Conservation (phyloP, 2,888 invertebrate species). For the Diadegma fenestrale region DNA sequence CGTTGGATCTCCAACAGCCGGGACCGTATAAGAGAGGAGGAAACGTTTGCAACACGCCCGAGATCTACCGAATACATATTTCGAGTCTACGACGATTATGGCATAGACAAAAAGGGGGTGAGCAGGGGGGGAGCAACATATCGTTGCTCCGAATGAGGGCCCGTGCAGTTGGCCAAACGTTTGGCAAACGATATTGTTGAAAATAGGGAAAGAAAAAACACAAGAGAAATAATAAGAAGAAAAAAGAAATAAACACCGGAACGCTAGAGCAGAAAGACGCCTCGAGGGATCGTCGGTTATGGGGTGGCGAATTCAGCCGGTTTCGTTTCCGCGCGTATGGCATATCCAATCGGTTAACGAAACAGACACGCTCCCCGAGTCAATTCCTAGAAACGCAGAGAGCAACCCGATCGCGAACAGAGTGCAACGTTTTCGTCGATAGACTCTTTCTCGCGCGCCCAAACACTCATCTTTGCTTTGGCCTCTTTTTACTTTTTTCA, state of each 20-base stretch:
- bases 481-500: not conserved
- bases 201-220: not conserved
- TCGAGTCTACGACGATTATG: slow-evolving; percentile 63
- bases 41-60: slow-evolving; percentile 65
- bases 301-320: slow-evolving; percentile 63
- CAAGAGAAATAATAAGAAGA: not conserved
- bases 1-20: slow-evolving; percentile 72
- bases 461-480: not conserved
- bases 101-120: not conserved
- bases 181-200: slow-evolving; percentile 9
- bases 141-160: not conserved
- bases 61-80: slow-evolving; percentile 57
- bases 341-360: slow-evolving; percentile 72
- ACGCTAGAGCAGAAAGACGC: slow-evolving; percentile 8
- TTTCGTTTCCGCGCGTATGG: slow-evolving; percentile 70
- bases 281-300: slow-evolving; percentile 69
- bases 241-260: slow-evolving; percentile 5
- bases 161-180: not conserved
- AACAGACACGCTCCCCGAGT: slow-evolving; percentile 13
- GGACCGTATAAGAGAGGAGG: slow-evolving; percentile 35
- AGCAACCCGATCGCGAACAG: slow-evolving; percentile 17
- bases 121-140: not conserved
- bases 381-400: slow-evolving; percentile 18
- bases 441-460: not conserved
- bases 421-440: slow-evolving; percentile 16